These are phyloP conservation scores for Graphium colonna DNA, from an alignment of 2,888 invertebrate genomes.

Conservation along the genomic window DNA sequence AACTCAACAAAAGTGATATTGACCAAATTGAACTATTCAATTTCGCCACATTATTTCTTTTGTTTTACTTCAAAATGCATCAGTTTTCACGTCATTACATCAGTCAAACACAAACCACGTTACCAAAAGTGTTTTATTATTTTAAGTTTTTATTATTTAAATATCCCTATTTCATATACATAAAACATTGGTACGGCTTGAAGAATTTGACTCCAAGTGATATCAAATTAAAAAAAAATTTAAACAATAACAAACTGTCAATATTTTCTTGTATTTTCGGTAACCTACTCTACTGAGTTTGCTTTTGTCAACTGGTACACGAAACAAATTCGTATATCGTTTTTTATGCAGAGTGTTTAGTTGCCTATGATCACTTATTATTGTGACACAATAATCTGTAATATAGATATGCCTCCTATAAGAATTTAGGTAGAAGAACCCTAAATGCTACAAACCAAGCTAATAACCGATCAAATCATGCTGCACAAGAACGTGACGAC, in stretches of 20 bases:
- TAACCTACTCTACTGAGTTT: no score
- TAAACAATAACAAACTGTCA: background rate
- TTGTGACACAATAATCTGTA: slow-evolving; percentile 39
- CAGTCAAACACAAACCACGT: background rate
- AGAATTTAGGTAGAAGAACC: slow-evolving; percentile 38
- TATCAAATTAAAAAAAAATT: background rate
- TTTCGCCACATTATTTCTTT: no score
- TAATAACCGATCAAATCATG: slow-evolving; percentile 38
- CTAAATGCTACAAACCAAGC: slow-evolving; percentile 39
- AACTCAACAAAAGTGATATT: no score
- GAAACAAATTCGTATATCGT: no score
- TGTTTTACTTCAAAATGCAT: background rate
- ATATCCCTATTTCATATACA: no score
- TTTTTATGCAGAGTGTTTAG: no score
- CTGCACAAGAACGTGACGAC: slow-evolving; percentile 37
- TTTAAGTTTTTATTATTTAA: no score
- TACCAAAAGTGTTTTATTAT: background rate
- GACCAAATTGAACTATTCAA: no score
- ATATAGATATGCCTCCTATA: slow-evolving; percentile 27
- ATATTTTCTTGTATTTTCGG: background rate
- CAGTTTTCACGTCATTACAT: background rate
- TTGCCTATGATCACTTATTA: background rate
- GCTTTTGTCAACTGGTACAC: no score
- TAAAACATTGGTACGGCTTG: background rate
- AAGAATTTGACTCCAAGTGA: no score